Conservation (phyloP, 2,797 vertebrate genomes). For the Pseudopleuronectes americanus region DNA sequence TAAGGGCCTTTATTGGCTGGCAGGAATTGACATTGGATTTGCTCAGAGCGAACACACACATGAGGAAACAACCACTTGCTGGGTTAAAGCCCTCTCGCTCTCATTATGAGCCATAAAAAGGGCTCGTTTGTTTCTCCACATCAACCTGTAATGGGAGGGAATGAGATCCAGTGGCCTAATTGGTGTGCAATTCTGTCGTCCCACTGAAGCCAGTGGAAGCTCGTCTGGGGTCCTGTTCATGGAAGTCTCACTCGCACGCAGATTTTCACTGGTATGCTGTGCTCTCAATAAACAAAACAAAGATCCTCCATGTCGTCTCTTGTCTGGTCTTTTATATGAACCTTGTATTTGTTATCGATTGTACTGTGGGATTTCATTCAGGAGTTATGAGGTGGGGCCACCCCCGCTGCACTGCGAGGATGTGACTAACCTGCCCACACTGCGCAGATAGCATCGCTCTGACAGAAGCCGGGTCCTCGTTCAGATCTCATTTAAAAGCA, state of each 20-base stretch:
- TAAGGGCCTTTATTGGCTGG: conserved; percentile 54
- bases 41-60: conserved; percentile 47
- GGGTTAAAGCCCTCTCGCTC: conserved; percentile 48
- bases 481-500: too few relatives aligned
- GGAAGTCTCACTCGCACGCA: conserved; percentile 26
- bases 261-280: conserved; percentile 51
- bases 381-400: not conserved
- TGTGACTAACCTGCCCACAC: conserved; percentile 22
- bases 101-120: conserved; percentile 46
- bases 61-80: conserved; percentile 52
- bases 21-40: conserved; percentile 59
- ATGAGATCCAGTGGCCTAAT: conserved; percentile 47
- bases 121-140: conserved; percentile 23
- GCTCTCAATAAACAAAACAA: conserved; percentile 72
- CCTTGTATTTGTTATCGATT: not conserved
- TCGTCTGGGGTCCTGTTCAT: conserved; percentile 43
- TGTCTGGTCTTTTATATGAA: not conserved
- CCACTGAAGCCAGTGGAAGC: conserved; percentile 26
- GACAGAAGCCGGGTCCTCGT: not conserved
- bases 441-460: not conserved
- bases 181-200: conserved; percentile 29
- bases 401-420: not conserved
- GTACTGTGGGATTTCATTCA: not conserved
- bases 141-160: conserved; percentile 41
- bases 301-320: conserved; percentile 9